Base-by-base conservation (phyloP, 2,797 vertebrate genomes). In the Mastacembelus armatus region DNA sequence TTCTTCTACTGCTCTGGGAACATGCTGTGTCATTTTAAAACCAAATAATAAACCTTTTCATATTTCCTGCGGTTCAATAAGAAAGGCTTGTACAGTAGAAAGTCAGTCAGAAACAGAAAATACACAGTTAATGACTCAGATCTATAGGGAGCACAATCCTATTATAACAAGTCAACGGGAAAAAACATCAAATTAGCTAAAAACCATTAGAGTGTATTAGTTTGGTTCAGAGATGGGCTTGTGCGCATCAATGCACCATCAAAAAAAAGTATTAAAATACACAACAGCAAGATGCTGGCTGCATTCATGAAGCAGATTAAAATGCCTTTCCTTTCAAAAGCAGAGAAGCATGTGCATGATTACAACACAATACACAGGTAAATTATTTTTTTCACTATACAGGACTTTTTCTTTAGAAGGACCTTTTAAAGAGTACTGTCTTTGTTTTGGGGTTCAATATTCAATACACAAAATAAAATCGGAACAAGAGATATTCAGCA, bases 121-220 rank as follows among this genome's bases (percentile, higher is more conserved):
- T 10, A 48, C 21, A 52, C 54, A 32, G 22, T 50, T 56, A 38
- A 51, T 66, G 56, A 52, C 27, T 42, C 66, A 51, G 32, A 55
- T 60, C 67, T 44, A 45, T 55, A 15, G 45, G 44, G 55, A 74
- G 29, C 30, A 24, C 50, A 57, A 39, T 79, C 45, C 36, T 21
- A 67, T 77, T 66, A 57, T 10, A 30, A 38, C 9, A 2, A 72
- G 60, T 80, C 62, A 47, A 74, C 48, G 27, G 54, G 49, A 74
- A 47, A 74, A 48, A 71, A 71, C 61, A 68, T 51, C 50, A 42
- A 74, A 78, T 66, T 33, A 74, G 48, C 45, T 39, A 3, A 66
- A 38, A 78, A 58, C 4, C 49, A 65, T 63, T 55, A 39, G 49
- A 38, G 29, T 48, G 56, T 36, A 38, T 51, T 65, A 58, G 35